Base-by-base conservation (phyloP, 2,888 invertebrate species). In the Drosophila kambysellisi region DNA sequence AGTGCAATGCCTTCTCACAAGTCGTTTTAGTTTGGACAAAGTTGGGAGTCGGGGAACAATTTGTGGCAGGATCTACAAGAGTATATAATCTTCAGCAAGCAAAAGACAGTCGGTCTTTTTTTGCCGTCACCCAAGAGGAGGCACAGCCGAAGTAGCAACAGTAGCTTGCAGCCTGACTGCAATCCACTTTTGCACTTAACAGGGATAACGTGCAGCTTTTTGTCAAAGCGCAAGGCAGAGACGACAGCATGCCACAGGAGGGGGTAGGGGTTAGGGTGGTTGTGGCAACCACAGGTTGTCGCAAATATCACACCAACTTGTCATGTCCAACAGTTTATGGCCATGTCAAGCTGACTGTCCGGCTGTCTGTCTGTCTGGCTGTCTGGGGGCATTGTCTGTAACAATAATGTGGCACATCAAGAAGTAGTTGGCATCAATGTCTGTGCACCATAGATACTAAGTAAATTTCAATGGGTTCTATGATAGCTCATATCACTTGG, bases 301-400 rank as follows among this genome's bases (percentile, higher is more conserved):
- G 85, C 89, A 83, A 90, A 86, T 89, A 87, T 89, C 89, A 79
- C 87, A 83, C 80, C 90, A 88, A 89, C 87, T 89, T 89, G 90
- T 88, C 87, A 90, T 89, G 87, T 88, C 89, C 84, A 80, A 82
- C 84, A 83, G 87, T 90, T 87, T 87, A 87, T 87, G 82, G 78
- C 62, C 78, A 65, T 90, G 88, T 89, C 90, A 89, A 57, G 20
- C 41, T 41, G 17, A 25, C 46, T 71, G 70, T 9, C 58, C 33
- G 51, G 43, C 17, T 25, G 39, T 64, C 57, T 41, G 29, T 15
- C 37, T 41, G 60, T 46, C 72, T 50, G 30, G 25, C 25, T 25
- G 25, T 25, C 25, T 25, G 12, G n/a, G 7, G 1, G 33, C 61
- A 83, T 79, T 83, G 80, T 79, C 70, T 72, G 41, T 50, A 41